Evolutionary conservation across 2,113 vertebrate species (phyloP).

Genomic region (Caranx melampygus): DNA sequence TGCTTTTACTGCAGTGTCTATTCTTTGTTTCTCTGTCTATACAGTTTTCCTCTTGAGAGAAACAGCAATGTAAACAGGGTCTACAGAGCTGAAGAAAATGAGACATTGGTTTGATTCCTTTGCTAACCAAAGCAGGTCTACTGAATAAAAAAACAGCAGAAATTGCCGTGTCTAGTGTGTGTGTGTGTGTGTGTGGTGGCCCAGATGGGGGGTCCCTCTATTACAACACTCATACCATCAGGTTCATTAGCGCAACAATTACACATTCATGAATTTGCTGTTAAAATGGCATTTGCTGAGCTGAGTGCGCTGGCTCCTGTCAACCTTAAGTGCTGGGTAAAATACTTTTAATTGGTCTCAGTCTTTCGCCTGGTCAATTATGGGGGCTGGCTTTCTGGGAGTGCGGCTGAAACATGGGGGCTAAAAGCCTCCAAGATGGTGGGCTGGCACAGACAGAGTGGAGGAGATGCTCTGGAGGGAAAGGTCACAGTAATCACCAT

Average conservation of each 20-base stretch:
- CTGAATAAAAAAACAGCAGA: conserved; percentile 57
- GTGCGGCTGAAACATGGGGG: conserved; percentile 59
- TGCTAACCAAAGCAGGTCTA: conserved; percentile 13
- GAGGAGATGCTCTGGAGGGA: conserved; percentile 64
- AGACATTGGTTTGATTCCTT: conserved; percentile 28
- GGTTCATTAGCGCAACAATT: conserved; percentile 80
- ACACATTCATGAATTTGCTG: conserved; percentile 80
- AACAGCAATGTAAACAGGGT: background rate
- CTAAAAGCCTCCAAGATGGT: conserved; percentile 75
- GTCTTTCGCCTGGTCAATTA: conserved; percentile 76
- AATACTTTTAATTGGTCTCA: conserved; percentile 84
- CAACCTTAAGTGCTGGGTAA: conserved; percentile 81
- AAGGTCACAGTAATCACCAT: conserved; percentile 80
- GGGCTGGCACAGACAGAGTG: conserved; percentile 50
- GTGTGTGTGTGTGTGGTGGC: conserved; percentile 17
- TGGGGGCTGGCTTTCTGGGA: conserved; percentile 58
- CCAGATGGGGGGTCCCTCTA: conserved; percentile 64
- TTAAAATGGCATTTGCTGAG: conserved; percentile 81
- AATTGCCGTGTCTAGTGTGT: conserved; percentile 6
- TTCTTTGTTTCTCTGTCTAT: background rate
- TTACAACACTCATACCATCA: conserved; percentile 74
- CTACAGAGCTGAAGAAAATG: conserved; percentile 11
- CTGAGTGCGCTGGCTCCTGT: conserved; percentile 72
- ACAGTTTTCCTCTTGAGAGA: background rate
- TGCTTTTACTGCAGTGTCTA: background rate